A percentile compares a stretch with the other conserved stretches of the same genome.
Evolutionary conservation across 2,113 vertebrate genomes (phyloP).

Genomic region (Corythaeola cristata): DNA sequence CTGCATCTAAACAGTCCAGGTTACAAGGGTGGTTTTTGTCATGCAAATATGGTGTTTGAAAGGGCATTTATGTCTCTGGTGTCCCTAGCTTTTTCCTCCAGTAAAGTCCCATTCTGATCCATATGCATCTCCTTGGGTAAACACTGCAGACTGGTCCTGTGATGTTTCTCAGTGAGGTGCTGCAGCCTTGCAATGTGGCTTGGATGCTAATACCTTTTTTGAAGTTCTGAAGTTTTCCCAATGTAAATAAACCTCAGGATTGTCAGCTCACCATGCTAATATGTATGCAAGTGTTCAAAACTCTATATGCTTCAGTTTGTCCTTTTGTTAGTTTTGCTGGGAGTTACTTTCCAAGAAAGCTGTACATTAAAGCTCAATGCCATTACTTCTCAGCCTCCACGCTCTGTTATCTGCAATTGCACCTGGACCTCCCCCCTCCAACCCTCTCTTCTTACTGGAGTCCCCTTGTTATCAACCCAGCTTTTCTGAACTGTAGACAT

Average conservation of each 20-base stretch:
- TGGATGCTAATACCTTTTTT: background rate
- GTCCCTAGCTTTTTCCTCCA: background rate
- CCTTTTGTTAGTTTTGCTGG: background rate
- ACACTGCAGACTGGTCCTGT: background rate
- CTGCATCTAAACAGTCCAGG: background rate
- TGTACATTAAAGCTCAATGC: background rate
- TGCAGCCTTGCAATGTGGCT: background rate
- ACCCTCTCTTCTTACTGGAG: background rate
- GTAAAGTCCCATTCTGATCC: background rate
- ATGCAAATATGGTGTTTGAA: background rate
- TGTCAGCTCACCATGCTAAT: background rate
- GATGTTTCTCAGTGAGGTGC: background rate
- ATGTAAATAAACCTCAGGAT: background rate
- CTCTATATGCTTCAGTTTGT: background rate
- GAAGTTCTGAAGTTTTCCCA: background rate
- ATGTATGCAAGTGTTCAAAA: background rate
- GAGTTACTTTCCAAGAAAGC: background rate
- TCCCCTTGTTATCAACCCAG: background rate
- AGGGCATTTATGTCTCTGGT: background rate
- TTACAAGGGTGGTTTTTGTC: background rate
- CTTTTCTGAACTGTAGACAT: background rate
- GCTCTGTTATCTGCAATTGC: background rate
- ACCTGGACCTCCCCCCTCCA: background rate
- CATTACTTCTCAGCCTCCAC: background rate
- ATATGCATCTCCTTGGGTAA: background rate